Conservation (phyloP, 2,888 invertebrate genomes). For the Therioaphis trifolii region DNA sequence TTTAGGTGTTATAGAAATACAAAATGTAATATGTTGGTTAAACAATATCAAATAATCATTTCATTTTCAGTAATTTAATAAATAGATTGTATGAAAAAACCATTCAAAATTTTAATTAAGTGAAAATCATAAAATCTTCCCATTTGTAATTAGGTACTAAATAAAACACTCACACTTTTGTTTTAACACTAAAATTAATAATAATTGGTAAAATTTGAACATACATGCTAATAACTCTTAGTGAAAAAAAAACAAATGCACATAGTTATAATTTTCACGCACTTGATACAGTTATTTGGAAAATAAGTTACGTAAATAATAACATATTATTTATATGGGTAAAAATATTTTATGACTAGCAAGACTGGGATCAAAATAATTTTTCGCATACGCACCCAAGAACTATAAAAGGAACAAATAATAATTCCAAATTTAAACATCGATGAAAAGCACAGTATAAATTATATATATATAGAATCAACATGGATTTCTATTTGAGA, state of each 20-base stretch:
- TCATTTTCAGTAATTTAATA: no score
- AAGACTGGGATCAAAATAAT: constrained; percentile 58
- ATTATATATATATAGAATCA: constrained; percentile 26
- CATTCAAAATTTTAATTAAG: background rate
- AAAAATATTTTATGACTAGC: constrained; percentile 59
- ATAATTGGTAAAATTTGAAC: constrained; percentile 41
- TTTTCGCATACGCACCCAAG: constrained; percentile 44
- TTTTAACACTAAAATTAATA: constrained; percentile 39
- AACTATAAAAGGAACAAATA: constrained; percentile 53
- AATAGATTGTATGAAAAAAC: background rate
- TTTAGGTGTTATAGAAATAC: no score
- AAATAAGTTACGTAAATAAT: constrained; percentile 47
- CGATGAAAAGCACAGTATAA: constrained; percentile 41
- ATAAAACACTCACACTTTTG: constrained; percentile 31
- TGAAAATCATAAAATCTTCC: constrained; percentile 32
- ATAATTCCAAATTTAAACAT: constrained; percentile 45
- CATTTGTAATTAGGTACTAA: constrained; percentile 22
- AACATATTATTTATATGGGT: constrained; percentile 28
- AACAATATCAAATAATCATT: no score
- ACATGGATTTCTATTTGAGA: background rate
- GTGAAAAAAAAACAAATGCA: constrained; percentile 32
- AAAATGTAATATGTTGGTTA: no score
- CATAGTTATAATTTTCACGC: constrained; percentile 11
- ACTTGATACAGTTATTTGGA: constrained; percentile 36
- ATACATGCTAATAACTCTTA: constrained; percentile 2